Percentiles rank a stretch among this genome's conserved stretches.
Conservation (phyloP, 2,113 vertebrate species). For the Pelmatolapia mariae region DNA sequence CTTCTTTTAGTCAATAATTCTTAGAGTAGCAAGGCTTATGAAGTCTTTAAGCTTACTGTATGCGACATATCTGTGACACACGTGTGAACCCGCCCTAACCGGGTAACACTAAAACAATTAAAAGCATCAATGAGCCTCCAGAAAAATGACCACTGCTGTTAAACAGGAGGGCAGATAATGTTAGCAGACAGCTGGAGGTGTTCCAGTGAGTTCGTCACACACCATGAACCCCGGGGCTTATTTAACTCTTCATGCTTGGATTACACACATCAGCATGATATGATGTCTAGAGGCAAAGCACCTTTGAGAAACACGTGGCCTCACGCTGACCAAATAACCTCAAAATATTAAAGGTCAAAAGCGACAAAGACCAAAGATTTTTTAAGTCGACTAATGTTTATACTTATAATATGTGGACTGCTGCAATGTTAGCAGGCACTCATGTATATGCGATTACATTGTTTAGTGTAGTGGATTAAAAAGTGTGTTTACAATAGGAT, state of each 20-base stretch:
- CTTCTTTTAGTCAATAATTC: background rate
- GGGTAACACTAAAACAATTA: constrained; percentile 23
- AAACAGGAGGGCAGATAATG: background rate
- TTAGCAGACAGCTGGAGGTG: constrained; percentile 36
- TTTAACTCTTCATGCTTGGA: constrained; percentile 22
- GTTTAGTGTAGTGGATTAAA: background rate
- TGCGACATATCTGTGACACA: background rate
- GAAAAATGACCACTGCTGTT: constrained; percentile 3
- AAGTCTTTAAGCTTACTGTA: background rate
- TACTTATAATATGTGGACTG: background rate
- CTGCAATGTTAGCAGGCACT: background rate
- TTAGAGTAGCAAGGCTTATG: background rate
- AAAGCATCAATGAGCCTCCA: background rate
- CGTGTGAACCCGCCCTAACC: background rate
- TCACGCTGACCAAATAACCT: background rate
- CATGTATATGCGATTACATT: background rate
- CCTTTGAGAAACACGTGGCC: background rate
- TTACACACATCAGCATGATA: constrained; percentile 33
- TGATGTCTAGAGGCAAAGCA: background rate
- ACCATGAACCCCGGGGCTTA: constrained; percentile 5
- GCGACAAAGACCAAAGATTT: background rate
- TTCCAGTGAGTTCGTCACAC: constrained; percentile 32
- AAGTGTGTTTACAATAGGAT: background rate
- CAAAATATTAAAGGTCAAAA: constrained; percentile 1
- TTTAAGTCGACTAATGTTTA: background rate